phyloP scores from a whole-genome alignment of 2,113 vertebrate genomes.

The Melanerpes formicivorus region DNA sequence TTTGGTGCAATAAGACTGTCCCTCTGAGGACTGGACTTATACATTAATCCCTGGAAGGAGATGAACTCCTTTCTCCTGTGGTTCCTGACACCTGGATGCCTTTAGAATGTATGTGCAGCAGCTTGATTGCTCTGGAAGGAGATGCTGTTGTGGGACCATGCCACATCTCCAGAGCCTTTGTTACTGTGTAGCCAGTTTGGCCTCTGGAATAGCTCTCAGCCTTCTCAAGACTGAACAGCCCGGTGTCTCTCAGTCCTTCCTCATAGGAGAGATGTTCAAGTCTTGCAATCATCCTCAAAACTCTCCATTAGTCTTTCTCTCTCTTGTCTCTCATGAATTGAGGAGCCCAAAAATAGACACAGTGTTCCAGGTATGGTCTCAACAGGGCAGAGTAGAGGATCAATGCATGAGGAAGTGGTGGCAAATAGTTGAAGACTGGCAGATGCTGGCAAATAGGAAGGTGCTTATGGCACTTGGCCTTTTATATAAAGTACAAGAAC shows the following conservation, averaged over 20 bases:
- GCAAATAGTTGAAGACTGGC: neutral
- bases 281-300: no score
- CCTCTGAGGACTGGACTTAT: neutral
- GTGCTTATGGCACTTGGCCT: neutral
- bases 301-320: no score
- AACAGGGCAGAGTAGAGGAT: neutral
- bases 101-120: neutral
- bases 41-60: neutral
- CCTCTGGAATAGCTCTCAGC: neutral
- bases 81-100: neutral
- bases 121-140: neutral
- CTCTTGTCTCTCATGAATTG: no score
- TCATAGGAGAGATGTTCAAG: no score
- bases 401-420: neutral
- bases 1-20: neutral
- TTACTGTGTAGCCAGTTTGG: neutral
- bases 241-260: no score
- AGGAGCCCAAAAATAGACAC: neutral
- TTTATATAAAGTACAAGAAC: neutral
- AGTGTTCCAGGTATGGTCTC: no score
- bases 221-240: no score
- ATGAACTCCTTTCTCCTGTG: neutral
- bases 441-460: neutral
- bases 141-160: accelerated
- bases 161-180: neutral